Evolutionary conservation across 2,888 invertebrate genomes (phyloP), one percentile per base, ranked within the genome.

Genomic region (Xestia ashworthii): DNA sequence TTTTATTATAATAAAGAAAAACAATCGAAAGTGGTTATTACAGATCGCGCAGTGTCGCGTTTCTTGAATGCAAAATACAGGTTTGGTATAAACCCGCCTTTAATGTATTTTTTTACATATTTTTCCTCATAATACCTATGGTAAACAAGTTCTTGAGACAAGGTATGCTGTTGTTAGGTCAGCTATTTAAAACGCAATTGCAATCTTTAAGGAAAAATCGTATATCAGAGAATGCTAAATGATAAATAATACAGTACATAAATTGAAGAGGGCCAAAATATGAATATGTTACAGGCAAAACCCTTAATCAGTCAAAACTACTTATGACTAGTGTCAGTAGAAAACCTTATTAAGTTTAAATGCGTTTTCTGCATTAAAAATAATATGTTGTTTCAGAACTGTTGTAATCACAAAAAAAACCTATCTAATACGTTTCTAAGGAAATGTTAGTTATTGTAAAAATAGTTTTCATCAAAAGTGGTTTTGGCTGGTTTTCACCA

Each of bases 61-160:
- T 65, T 32, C 48, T 25, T 44, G 38, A 50, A 74, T 22, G 32
- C 62, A 74, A 66, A 82, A 78, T 65, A 78, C 77, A 19, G 22
- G 50, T 60, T 76, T 66, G 16, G 44, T n/a, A 53, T 60, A 76
- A 76, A 50, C 83, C 58, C 25, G n/a, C 14, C 38, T 53, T 44
- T 64, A n/a, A 25, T 48, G 22, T 12, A 46, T 32, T 44, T 66
- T 41, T 66, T 38, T 32, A 44, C 46, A 50, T 53, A 48, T 65
- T 81, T 81, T 70, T 62, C 69, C 78, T 64, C n/a, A 5, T 82
- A 32, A 66, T 79, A 32, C 32, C 32, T 32, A 84, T 19, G 14
- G 48, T 64, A 81, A 81, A 68, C 80, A 32, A n/a, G 83, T 77
- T 44, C 58, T 46, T 70, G 14, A 19, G 12, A 3, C 41, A 60